Percentiles rank a stretch among this genome's conserved stretches.
Conservation (phyloP, 2,888 invertebrate genomes). For the Caenorhabditis sp. region DNA sequence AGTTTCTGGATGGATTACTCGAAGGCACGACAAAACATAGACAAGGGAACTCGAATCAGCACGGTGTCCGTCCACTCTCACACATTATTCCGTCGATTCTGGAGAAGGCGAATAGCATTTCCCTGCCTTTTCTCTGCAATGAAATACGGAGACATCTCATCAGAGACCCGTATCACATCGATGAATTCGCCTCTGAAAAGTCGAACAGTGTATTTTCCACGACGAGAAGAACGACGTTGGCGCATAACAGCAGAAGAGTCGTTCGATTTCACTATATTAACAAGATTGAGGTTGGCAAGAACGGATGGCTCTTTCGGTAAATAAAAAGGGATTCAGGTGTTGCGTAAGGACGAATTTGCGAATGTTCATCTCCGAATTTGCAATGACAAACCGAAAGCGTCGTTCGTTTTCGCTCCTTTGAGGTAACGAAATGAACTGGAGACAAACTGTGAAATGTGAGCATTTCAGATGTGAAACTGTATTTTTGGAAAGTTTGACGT, state of each 20-base stretch:
- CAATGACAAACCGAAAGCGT: slow-evolving; percentile 53
- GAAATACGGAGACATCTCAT: slow-evolving; percentile 39
- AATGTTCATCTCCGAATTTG: slow-evolving; percentile 50
- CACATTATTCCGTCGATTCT: slow-evolving; percentile 34
- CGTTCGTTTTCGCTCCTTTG: slow-evolving; percentile 43
- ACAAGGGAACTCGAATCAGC: slow-evolving; percentile 28
- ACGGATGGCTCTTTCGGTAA: too few relatives aligned
- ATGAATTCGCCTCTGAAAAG: slow-evolving; percentile 38
- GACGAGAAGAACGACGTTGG: slow-evolving; percentile 37
- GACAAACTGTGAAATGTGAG: too few relatives aligned
- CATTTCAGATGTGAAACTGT: slow-evolving; percentile 48
- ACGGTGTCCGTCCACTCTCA: slow-evolving; percentile 44
- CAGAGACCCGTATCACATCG: slow-evolving; percentile 50
- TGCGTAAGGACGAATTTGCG: slow-evolving; percentile 49
- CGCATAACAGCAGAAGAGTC: slow-evolving; percentile 50
- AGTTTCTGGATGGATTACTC: slow-evolving; percentile 40
- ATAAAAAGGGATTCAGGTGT: too few relatives aligned
- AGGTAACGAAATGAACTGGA: too few relatives aligned
- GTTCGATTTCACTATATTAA: slow-evolving; percentile 52
- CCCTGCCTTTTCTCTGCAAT: slow-evolving; percentile 38
- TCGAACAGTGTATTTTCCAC: slow-evolving; percentile 10
- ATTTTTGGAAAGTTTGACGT: slow-evolving; percentile 35
- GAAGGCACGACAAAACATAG: slow-evolving; percentile 46
- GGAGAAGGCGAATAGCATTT: slow-evolving; percentile 39
- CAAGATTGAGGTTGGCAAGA: slow-evolving; percentile 13